These are phyloP conservation scores for Pangasius krempfi DNA, from an alignment of 2,797 vertebrate genomes.

Conservation along the genomic window DNA sequence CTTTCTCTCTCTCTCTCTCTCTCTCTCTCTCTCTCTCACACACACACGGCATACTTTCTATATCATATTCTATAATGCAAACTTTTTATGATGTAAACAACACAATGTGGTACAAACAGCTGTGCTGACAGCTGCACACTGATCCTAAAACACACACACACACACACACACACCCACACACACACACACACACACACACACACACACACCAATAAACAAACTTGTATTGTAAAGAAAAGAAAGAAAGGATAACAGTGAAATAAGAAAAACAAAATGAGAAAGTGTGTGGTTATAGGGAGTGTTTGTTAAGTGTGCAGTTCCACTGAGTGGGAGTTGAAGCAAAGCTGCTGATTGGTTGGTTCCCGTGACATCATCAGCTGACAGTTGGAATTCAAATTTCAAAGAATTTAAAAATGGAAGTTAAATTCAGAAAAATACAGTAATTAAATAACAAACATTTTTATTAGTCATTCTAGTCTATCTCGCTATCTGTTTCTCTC, in stretches of 20 bases:
- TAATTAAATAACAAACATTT: not conserved
- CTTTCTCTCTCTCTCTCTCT: not conserved
- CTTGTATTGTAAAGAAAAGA: not conserved
- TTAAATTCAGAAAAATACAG: not conserved
- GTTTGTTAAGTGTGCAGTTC: not conserved
- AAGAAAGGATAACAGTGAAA: not conserved
- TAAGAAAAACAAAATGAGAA: not conserved
- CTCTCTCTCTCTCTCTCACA: not conserved
- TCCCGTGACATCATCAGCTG: not conserved
- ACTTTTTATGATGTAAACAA: conserved; percentile 24
- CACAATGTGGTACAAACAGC: conserved; percentile 9
- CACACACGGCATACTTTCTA: conserved; percentile 19
- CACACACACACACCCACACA: not conserved
- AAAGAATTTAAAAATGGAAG: not conserved
- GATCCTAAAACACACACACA: conserved; percentile 56
- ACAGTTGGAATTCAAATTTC: not conserved
- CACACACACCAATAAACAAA: not conserved
- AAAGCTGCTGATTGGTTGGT: not conserved
- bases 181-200: not conserved
- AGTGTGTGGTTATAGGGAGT: not conserved
- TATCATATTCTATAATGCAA: conserved; percentile 20
- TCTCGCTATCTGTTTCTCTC: not conserved
- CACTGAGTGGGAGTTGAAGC: not conserved
- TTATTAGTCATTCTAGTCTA: not conserved
- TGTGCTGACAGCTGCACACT: conserved; percentile 38